These are phyloP conservation scores for Xiphydria camelus DNA, from an alignment of 2,888 invertebrate genomes.

Conservation along the genomic window DNA sequence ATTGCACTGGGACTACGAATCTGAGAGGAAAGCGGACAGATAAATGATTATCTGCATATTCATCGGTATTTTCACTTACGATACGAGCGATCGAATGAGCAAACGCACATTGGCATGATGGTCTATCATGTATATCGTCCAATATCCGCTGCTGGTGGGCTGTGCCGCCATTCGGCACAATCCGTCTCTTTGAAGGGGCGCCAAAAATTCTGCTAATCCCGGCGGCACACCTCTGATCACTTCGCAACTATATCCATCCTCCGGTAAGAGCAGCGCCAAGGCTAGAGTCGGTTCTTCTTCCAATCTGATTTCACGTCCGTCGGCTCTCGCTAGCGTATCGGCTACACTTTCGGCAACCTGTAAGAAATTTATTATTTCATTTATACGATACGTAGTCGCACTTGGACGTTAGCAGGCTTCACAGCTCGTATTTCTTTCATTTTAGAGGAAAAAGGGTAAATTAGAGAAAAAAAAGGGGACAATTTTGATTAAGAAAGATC, in stretches of 20 bases:
- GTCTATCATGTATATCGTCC: slow-evolving; percentile 90
- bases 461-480: no score
- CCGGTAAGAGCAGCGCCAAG: slow-evolving; percentile 89
- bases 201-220: slow-evolving; percentile 84
- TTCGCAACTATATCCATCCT: slow-evolving; percentile 97
- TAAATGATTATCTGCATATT: slow-evolving; percentile 7
- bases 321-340: slow-evolving; percentile 87
- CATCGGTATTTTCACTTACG: not conserved
- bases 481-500: no score
- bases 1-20: slow-evolving; percentile 70
- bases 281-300: slow-evolving; percentile 92
- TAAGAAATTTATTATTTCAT: no score
- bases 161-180: slow-evolving; percentile 90
- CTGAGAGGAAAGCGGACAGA: slow-evolving; percentile 55
- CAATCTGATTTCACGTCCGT: slow-evolving; percentile 85
- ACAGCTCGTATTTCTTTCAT: not conserved
- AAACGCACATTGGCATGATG: slow-evolving; percentile 62
- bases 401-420: no score
- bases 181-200: slow-evolving; percentile 80
- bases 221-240: slow-evolving; percentile 94
- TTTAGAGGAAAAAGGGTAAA: not conserved
- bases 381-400: no score
- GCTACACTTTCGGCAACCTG: slow-evolving; percentile 86
- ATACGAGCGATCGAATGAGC: not conserved
- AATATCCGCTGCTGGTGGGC: slow-evolving; percentile 86